Percentiles rank a stretch among this genome's conserved stretches.
These are phyloP conservation scores for Oceanites oceanicus DNA, from an alignment of 2,113 vertebrate genomes.

Conservation along the genomic window DNA sequence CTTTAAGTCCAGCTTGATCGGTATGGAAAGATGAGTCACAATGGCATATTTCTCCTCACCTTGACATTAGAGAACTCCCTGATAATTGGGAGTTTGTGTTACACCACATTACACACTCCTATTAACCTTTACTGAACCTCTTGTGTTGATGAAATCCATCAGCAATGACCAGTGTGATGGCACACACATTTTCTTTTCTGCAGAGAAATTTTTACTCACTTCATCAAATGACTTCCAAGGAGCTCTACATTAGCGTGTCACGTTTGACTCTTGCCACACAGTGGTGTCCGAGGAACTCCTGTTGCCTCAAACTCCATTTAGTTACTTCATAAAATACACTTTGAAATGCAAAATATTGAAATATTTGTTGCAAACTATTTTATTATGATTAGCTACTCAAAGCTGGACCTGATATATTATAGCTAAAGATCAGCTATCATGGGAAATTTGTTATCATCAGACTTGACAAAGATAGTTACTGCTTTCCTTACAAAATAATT, in stretches of 20 bases:
- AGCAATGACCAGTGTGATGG: not conserved
- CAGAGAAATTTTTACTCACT: not conserved
- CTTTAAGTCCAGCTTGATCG: not conserved
- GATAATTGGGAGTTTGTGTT: conserved; percentile 48
- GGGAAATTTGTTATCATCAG: not conserved
- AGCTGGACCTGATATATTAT: not conserved
- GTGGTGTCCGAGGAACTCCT: not conserved
- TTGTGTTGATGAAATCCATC: conserved; percentile 52
- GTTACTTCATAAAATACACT: not conserved
- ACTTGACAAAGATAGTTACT: not conserved
- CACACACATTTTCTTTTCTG: not conserved
- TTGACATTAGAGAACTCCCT: conserved; percentile 14
- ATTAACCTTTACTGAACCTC: conserved; percentile 55
- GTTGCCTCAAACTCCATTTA: not conserved
- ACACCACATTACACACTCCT: conserved; percentile 60
- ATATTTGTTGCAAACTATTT: not conserved
- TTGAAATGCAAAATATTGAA: not conserved
- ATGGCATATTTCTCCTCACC: not conserved
- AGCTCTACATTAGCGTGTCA: not conserved
- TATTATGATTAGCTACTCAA: not conserved
- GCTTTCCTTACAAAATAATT: conserved; percentile 3
- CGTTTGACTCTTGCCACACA: not conserved
- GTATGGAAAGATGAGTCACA: not conserved
- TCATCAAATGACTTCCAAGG: not conserved
- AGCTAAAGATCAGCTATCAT: not conserved